These are phyloP conservation scores for Ctenomys sociabilis DNA, from an alignment of 2,113 vertebrate genomes.

Conservation along the genomic window DNA sequence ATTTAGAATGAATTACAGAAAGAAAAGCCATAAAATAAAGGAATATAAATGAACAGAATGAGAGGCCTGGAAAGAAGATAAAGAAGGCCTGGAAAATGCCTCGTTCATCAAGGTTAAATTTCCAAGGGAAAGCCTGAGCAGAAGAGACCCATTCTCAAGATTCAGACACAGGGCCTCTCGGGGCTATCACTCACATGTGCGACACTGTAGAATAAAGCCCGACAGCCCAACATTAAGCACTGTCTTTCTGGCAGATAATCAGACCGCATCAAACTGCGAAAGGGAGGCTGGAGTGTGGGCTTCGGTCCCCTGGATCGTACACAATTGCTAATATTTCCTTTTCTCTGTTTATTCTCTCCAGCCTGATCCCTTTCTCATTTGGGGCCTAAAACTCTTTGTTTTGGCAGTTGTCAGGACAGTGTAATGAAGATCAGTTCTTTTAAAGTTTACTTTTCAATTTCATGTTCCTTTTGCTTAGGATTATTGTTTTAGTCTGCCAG, in stretches of 20 bases:
- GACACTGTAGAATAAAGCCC: too few species aligned
- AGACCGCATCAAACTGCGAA: not conserved
- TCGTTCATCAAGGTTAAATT: rapidly evolving
- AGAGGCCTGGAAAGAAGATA: not conserved
- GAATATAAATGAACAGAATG: not conserved
- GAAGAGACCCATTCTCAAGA: not conserved
- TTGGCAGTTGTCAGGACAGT: not conserved
- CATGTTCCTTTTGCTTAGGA: not conserved
- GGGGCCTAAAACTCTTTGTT: not conserved
- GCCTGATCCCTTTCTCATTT: not conserved
- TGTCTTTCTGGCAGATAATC: not conserved
- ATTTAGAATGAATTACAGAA: not conserved
- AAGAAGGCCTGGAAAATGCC: too few species aligned
- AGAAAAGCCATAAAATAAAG: not conserved
- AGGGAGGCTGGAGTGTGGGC: not conserved
- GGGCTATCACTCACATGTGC: rapidly evolving
- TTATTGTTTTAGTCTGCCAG: not conserved
- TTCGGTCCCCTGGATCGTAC: not conserved
- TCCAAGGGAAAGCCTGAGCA: rapidly evolving
- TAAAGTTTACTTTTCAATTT: not conserved
- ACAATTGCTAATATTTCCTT: not conserved
- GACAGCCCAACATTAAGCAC: not conserved
- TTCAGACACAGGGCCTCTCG: not conserved
- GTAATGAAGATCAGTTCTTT: not conserved
- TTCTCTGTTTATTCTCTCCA: not conserved